Conservation (phyloP, 2,888 invertebrate species). For the Chrysopilus asiliformis region DNA sequence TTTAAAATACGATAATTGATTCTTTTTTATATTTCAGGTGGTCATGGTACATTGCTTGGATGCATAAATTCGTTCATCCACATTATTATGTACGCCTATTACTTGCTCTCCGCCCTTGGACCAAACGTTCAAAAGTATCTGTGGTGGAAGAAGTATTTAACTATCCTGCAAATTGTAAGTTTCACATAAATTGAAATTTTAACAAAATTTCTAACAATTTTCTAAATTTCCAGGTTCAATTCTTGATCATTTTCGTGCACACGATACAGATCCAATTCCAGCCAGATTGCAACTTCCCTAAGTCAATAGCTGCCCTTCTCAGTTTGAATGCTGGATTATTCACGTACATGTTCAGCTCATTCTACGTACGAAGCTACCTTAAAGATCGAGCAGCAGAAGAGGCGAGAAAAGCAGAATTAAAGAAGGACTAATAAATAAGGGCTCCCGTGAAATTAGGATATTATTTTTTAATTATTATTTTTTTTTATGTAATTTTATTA, state of each 20-base stretch:
- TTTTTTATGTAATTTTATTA: not conserved
- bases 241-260: conserved; percentile 60
- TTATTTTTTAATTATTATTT: not conserved
- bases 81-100: conserved; percentile 84
- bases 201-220: not conserved
- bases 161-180: conserved; percentile 68
- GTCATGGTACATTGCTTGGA: conserved; percentile 76
- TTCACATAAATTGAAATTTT: not conserved
- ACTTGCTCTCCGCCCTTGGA: conserved; percentile 75
- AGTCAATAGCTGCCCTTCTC: conserved; percentile 50
- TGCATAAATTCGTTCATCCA: conserved; percentile 82
- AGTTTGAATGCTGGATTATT: conserved; percentile 55
- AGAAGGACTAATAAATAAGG: not conserved
- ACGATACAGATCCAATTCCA: conserved; percentile 49
- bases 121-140: conserved; percentile 77
- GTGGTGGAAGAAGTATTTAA: conserved; percentile 93
- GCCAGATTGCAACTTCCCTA: conserved; percentile 57
- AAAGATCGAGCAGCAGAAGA: conserved; percentile 29
- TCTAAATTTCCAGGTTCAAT: conserved; percentile 48
- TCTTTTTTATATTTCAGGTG: conserved; percentile 50
- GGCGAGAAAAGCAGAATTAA: conserved; percentile 21
- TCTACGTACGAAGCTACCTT: conserved; percentile 55
- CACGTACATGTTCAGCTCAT: conserved; percentile 64
- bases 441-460: not conserved
- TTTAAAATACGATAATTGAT: no score